These are phyloP conservation scores for Sinocyclocheilus anophthalmus DNA, from an alignment of 2,113 vertebrate genomes.

Conservation along the genomic window DNA sequence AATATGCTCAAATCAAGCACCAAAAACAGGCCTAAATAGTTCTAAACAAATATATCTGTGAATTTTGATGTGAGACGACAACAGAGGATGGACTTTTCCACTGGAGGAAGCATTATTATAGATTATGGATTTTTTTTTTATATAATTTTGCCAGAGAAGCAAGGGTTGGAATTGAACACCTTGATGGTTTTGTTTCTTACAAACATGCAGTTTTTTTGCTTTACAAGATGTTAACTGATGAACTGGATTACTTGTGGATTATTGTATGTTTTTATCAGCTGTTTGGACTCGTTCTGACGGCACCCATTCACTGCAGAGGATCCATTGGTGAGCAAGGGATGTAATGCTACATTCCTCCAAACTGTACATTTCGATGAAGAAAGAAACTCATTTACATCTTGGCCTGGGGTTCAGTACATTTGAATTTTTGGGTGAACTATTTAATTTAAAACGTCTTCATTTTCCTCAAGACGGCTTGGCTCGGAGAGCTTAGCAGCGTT, in stretches of 20 bases:
- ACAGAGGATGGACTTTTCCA: background rate
- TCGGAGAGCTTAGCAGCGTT: slow-evolving; percentile 77
- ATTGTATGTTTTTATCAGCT: background rate
- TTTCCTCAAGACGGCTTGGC: slow-evolving; percentile 78
- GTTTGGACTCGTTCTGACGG: background rate
- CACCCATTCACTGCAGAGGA: background rate
- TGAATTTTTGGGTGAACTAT: background rate
- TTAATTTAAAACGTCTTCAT: slow-evolving; percentile 1
- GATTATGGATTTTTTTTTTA: background rate
- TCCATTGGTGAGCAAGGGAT: too few species aligned
- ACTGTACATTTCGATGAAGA: too few species aligned
- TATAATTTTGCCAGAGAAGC: background rate
- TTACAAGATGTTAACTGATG: background rate
- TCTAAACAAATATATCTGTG: background rate
- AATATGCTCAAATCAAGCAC: background rate
- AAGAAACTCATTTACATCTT: too few species aligned
- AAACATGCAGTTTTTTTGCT: background rate
- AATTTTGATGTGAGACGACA: background rate
- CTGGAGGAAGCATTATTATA: background rate
- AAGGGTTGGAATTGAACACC: background rate
- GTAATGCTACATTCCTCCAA: background rate
- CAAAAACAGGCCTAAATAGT: background rate
- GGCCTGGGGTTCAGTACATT: too few species aligned
- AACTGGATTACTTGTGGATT: background rate
- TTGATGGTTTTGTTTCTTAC: background rate